Evolutionary conservation across 2,797 vertebrate species (phyloP), one percentile per base, ranked within the genome.

Genomic region (Cuculus canorus): DNA sequence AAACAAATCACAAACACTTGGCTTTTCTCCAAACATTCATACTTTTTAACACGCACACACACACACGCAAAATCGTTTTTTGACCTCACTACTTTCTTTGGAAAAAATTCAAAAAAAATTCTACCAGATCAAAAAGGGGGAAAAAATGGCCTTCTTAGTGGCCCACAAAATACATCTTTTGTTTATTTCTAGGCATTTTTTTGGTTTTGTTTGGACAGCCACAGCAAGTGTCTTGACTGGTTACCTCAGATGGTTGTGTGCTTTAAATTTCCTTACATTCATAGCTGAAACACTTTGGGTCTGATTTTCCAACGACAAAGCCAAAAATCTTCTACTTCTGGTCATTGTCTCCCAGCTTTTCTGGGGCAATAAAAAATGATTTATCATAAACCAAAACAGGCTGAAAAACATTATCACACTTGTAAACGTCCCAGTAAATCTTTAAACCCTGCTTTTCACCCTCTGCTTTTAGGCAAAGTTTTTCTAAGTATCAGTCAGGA

Each of bases 241-340:
- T 92, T 91, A 41, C 82, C 81, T 90, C 78, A 90, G 85, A 78
- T 78, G 88, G 75, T 86, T 89, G n/a, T 86, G 80, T 91, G 73
- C 90, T 95, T 91, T 83, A 94, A 82, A 83, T 84, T 90, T 95
- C 88, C 85, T 93, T 94, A 87, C 85, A 93, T 96, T 96, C 93
- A 84, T 53, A 73, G 32, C 81, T 70, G 77, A 84, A 97, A 82
- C 35, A 6, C 56, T 88, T 86, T 11, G 64, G 94, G 64, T 47
- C 78, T 86, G 77, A 92, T 92, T 96, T 96, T 96, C 92, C 83
- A 84, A 54, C 7, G 79, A 30, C 53, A 70, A 95, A 93, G 88
- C 88, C 92, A 96, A 92, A 86, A 95, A 47, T 48, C 57, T 32
- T 92, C 41, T 2, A 71, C 90, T 87, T 85, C 95, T 95, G 88